A percentile compares a stretch with the other conserved stretches of the same genome.
Conservation (phyloP, 1,140 invertebrate genomes). For the Alviniconcha marisindica region DNA sequence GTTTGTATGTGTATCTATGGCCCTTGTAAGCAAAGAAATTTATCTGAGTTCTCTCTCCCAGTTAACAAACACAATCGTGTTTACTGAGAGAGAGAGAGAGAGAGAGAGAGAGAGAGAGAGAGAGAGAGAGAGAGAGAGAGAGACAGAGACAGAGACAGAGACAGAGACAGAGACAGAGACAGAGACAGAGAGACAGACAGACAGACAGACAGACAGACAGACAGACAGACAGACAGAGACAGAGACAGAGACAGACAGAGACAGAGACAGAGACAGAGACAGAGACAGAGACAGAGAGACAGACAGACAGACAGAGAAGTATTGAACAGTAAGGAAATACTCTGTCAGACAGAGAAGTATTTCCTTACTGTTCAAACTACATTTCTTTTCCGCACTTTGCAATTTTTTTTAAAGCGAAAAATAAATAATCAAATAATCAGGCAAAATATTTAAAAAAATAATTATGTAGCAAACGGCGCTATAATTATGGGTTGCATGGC, state of each 20-base stretch:
- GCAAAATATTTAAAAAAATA: too few relatives aligned
- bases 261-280: neutral
- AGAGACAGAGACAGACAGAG: neutral
- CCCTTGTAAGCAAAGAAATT: too few relatives aligned
- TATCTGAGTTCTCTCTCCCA: too few relatives aligned
- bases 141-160: neutral
- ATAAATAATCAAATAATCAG: too few relatives aligned
- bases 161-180: neutral
- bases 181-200: neutral
- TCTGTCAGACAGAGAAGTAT: too few relatives aligned
- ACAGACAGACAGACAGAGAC: neutral
- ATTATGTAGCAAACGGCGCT: too few relatives aligned
- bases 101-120: neutral
- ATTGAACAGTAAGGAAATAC: neutral
- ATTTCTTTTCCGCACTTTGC: too few relatives aligned
- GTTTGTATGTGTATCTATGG: too few relatives aligned
- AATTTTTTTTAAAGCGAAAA: too few relatives aligned
- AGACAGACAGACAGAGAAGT: slow-evolving; percentile 21
- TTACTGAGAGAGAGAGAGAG: neutral
- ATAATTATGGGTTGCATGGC: too few relatives aligned
- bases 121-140: neutral
- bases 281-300: slow-evolving; percentile 23
- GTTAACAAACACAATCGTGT: too few relatives aligned
- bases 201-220: neutral
- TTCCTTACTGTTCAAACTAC: too few relatives aligned